Evolutionary conservation across 2,113 vertebrate species (phyloP).

Genomic region (Lepisosteus osseus): DNA sequence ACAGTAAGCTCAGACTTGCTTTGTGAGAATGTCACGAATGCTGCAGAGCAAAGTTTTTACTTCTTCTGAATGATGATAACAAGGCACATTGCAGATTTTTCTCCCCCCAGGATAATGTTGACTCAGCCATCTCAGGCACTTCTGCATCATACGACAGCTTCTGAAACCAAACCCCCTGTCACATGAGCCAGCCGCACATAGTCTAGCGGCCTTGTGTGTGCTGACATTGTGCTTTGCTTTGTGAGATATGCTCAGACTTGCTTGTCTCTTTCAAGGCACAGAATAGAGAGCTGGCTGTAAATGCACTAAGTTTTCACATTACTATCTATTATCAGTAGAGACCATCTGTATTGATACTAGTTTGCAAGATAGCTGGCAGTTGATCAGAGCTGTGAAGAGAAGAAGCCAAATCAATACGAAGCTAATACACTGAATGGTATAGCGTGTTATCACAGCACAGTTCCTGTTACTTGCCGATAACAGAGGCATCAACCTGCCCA

Average conservation of each 20-base stretch:
- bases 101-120: background rate
- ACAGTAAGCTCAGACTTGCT: background rate
- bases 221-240: background rate
- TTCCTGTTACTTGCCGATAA: constrained; percentile 19
- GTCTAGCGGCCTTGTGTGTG: background rate
- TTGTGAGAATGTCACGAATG: background rate
- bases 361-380: constrained; percentile 40
- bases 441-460: constrained; percentile 9
- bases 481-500: constrained; percentile 11
- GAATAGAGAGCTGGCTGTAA: background rate
- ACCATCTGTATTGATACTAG: constrained; percentile 43
- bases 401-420: constrained; percentile 24
- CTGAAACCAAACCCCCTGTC: constrained; percentile 2
- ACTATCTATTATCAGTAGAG: constrained; percentile 31
- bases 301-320: background rate
- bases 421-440: constrained; percentile 22
- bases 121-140: background rate
- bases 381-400: constrained; percentile 13
- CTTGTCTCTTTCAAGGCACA: background rate
- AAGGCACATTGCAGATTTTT: background rate
- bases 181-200: background rate
- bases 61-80: background rate
- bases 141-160: background rate
- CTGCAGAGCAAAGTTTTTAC: background rate
- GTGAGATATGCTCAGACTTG: background rate